phyloP scores from a whole-genome alignment of 2,797 vertebrate species.

The Sparidentex hasta region DNA sequence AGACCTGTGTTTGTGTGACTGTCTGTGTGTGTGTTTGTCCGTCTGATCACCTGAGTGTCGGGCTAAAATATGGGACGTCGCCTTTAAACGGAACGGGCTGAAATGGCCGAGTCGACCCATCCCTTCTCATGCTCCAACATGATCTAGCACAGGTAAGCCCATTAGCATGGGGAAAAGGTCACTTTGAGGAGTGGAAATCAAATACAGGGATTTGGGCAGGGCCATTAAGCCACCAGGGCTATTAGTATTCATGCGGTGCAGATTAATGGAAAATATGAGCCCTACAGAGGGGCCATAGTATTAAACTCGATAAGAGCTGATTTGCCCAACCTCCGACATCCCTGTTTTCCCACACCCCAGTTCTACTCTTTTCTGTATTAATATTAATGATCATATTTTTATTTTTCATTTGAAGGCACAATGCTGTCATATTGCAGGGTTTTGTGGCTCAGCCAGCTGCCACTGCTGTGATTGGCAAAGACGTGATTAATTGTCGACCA shows the following conservation, averaged over 20 bases:
- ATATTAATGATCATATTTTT: conserved; percentile 81
- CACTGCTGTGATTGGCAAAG: conserved; percentile 59
- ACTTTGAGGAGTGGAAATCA: conserved; percentile 87
- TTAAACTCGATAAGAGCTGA: conserved; percentile 85
- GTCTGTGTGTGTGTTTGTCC: conserved; percentile 29
- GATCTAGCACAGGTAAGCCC: conserved; percentile 85
- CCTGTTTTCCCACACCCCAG: conserved; percentile 75
- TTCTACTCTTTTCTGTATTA: conserved; percentile 75
- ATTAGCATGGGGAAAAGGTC: conserved; percentile 86
- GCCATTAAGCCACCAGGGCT: conserved; percentile 82
- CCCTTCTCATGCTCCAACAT: conserved; percentile 74
- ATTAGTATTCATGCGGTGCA: conserved; percentile 87
- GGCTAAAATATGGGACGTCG: conserved; percentile 35
- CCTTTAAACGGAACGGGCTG: conserved; percentile 59
- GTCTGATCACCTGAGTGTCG: conserved; percentile 23
- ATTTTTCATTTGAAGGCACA: conserved; percentile 66
- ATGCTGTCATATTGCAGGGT: conserved; percentile 65
- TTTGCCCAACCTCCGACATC: conserved; percentile 81
- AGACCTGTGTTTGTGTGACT: conserved; percentile 46
- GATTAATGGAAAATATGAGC: conserved; percentile 86
- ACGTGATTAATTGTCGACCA: conserved; percentile 68
- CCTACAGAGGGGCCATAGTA: conserved; percentile 77
- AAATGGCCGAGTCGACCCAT: conserved; percentile 55
- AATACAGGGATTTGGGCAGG: conserved; percentile 85
- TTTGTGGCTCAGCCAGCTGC: conserved; percentile 65